Conservation (phyloP, 2,797 vertebrate species). For the Erpetoichthys calabaricus region DNA sequence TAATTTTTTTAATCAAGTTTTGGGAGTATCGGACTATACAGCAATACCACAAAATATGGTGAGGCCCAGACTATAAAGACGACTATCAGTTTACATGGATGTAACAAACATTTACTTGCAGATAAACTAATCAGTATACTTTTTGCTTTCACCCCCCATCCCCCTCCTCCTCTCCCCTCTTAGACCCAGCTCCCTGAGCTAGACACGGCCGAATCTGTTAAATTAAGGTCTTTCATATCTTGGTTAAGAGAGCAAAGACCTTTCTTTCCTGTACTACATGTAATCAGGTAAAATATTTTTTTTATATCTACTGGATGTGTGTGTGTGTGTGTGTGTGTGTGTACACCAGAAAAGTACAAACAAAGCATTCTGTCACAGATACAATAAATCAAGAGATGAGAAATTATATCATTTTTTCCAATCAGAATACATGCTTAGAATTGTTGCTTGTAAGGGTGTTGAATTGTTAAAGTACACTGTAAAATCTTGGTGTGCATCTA, state of each 20-base stretch:
- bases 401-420: too few species aligned
- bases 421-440: too few species aligned
- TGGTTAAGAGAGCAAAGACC: conserved; percentile 90
- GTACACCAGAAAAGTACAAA: too few species aligned
- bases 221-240: conserved; percentile 65
- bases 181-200: conserved; percentile 81
- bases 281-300: conserved; percentile 67
- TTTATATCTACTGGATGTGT: too few species aligned
- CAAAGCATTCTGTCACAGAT: too few species aligned
- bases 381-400: too few species aligned
- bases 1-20: conserved; percentile 71
- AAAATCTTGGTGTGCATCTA: too few species aligned
- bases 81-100: neutral
- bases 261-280: conserved; percentile 71
- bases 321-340: too few species aligned
- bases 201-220: conserved; percentile 78
- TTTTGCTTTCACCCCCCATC: conserved; percentile 1
- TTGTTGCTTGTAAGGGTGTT: too few species aligned
- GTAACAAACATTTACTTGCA: neutral
- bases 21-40: conserved; percentile 70
- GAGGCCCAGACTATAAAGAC: too few species aligned
- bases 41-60: conserved; percentile 78
- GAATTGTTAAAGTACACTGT: too few species aligned
- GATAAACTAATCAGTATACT: conserved; percentile 12
- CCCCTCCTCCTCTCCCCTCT: conserved; percentile 17